These are phyloP conservation scores for Yasuhikotakia modesta DNA, from an alignment of 2,797 vertebrate genomes.

Conservation along the genomic window DNA sequence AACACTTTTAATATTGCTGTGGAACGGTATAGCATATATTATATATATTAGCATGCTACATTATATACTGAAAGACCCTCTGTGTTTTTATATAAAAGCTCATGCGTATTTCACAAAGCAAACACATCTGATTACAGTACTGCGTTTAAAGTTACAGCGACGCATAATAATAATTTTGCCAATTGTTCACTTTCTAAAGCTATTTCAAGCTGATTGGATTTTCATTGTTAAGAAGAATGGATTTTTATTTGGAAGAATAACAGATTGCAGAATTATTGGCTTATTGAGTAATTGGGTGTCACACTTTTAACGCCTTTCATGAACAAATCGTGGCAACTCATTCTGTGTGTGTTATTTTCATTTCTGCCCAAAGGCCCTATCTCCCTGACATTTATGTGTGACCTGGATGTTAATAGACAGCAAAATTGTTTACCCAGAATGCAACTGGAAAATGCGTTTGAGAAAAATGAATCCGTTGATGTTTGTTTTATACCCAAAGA, in stretches of 20 bases:
- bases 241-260: constrained; percentile 46
- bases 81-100: constrained; percentile 24
- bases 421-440: constrained; percentile 56
- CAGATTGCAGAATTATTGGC: constrained; percentile 36
- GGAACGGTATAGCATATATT: background rate
- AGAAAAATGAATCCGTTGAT: constrained; percentile 54
- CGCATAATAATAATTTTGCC: constrained; percentile 37
- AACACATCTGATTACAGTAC: constrained; percentile 24
- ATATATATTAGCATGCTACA: background rate
- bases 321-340: constrained; percentile 51
- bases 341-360: constrained; percentile 41
- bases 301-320: constrained; percentile 41
- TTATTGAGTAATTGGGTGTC: constrained; percentile 49
- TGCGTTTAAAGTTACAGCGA: background rate
- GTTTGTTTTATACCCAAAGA: constrained; percentile 81
- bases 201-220: constrained; percentile 41
- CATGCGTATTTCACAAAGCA: constrained; percentile 33
- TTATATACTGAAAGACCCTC: constrained; percentile 16
- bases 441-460: constrained; percentile 55
- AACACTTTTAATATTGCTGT: constrained; percentile 17
- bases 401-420: constrained; percentile 57
- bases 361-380: constrained; percentile 41
- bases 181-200: constrained; percentile 20
- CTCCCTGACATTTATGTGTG: constrained; percentile 55
- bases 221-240: constrained; percentile 33